These are phyloP conservation scores for Myotis planiceps DNA, from an alignment of 2,797 vertebrate genomes.

Conservation along the genomic window DNA sequence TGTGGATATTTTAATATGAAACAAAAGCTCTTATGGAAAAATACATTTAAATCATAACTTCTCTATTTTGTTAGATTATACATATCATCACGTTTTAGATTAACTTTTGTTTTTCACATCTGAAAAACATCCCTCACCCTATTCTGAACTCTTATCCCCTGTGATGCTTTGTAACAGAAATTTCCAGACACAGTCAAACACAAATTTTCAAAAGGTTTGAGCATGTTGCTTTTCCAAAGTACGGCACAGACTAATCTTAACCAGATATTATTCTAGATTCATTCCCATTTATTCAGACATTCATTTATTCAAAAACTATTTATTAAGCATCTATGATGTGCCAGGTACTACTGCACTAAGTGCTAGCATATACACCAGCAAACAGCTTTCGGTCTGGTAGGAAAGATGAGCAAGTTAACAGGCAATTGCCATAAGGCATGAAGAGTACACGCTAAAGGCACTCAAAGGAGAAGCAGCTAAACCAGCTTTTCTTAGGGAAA, in stretches of 20 bases:
- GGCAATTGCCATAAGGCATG: not conserved
- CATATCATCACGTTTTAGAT: not conserved
- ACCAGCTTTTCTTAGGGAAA: not conserved
- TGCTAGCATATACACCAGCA: not conserved
- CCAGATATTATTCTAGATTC: constrained; percentile 1
- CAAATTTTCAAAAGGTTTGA: constrained; percentile 5
- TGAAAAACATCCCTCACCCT: not conserved
- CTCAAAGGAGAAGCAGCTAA: not conserved
- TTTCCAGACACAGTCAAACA: not conserved
- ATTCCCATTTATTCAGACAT: not conserved
- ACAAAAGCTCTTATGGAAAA: not conserved
- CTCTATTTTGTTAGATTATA: constrained; percentile 6
- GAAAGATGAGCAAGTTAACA: not conserved
- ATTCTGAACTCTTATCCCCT: not conserved
- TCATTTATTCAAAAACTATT: not conserved
- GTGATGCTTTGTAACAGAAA: constrained; percentile 24
- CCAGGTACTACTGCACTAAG: not conserved
- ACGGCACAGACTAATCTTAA: not conserved
- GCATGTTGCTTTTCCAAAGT: not conserved
- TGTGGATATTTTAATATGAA: constrained; percentile 43
- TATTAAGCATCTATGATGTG: not conserved
- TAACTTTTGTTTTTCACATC: constrained; percentile 16
- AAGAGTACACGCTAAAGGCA: not conserved
- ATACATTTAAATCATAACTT: not conserved
- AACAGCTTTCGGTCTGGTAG: not conserved